Percentiles rank a stretch among this genome's conserved stretches.
Conservation (phyloP, 2,113 vertebrate species). For the Spermophilus dauricus region DNA sequence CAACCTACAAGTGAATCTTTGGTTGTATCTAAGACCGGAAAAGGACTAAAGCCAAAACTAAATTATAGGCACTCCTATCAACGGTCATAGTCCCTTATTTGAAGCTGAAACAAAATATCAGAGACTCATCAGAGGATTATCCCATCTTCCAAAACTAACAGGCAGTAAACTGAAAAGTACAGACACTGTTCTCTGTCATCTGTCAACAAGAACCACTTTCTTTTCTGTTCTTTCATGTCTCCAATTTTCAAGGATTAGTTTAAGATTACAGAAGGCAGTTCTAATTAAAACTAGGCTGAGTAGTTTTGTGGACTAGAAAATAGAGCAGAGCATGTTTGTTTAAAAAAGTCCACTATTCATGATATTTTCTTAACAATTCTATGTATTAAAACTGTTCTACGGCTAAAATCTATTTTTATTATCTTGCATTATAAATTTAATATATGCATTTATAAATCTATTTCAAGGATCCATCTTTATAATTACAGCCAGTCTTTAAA, state of each 20-base stretch:
- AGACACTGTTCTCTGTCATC: conserved; percentile 61
- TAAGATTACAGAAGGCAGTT: conserved; percentile 76
- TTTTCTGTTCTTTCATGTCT: conserved; percentile 63
- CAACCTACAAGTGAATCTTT: neutral
- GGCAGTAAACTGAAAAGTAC: neutral
- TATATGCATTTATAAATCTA: neutral
- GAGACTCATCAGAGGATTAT: neutral
- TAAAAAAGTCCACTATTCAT: conserved; percentile 18
- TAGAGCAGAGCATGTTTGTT: neutral
- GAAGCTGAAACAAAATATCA: conserved; percentile 63
- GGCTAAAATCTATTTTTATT: neutral
- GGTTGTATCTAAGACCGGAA: neutral
- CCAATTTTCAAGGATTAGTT: conserved; percentile 82
- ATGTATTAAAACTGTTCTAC: neutral
- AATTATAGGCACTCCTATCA: neutral
- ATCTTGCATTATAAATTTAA: conserved; percentile 49
- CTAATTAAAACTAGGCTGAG: conserved; percentile 87
- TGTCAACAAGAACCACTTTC: conserved; percentile 79
- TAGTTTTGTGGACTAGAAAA: conserved; percentile 72
- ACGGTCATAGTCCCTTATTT: neutral
- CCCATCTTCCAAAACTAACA: conserved; percentile 32
- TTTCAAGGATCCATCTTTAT: neutral
- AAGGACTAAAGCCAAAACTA: conserved; percentile 14
- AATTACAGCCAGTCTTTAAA: neutral
- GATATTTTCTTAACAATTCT: conserved; percentile 20